Base-by-base conservation (phyloP, 2,888 invertebrate species). In the Meteorus cinctellus region DNA sequence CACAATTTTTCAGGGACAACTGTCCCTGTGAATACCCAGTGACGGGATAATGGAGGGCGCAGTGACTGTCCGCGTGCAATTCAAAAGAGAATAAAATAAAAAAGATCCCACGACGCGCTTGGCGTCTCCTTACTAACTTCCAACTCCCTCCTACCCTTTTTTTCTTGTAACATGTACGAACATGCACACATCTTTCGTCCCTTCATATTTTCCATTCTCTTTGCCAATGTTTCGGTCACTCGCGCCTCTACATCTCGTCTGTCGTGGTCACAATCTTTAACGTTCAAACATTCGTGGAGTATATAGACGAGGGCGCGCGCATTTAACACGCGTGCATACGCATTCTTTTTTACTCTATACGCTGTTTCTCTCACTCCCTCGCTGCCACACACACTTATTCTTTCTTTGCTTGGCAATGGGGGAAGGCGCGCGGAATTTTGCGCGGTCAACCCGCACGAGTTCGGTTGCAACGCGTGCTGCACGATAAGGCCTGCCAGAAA, bases 81-180 rank as follows among this genome's bases (percentile, higher is more conserved):
- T 55, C 16, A 19, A 78, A 77, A 74, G 76, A 66, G 6, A 55
- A 19, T 55, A 63, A 79, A 80, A 83, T 81, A 83, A 82, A 81
- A 83, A 82, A 83, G 80, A 80, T 79, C 80, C 79, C 66, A 63
- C 62, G 55, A 68, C 19, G 66, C 60, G 70, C 60, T 70, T 70
- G 70, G 70, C 70, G 70, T 70, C 70, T 60, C 70, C 45, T 36
- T 16, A 70, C 70, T 70, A 41, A 70, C 70, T 70, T 31, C n/a
- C 60, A 59, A 34, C 70, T 70, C 60, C 70, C 70, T 70, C 60
- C 41, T n/a, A 16, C 36, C 27, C 60, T 36, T 14, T 6, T 19
- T 60, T 60, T 29, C 27, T 60, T 27, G 19, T 10, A 4, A 27
- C 27, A 60, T 60, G 24, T n/a, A 29, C 41, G 51, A 69, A 31